A percentile compares a stretch with the other conserved stretches of the same genome.
Conservation (phyloP, 2,888 invertebrate species). For the Aelia acuminata region DNA sequence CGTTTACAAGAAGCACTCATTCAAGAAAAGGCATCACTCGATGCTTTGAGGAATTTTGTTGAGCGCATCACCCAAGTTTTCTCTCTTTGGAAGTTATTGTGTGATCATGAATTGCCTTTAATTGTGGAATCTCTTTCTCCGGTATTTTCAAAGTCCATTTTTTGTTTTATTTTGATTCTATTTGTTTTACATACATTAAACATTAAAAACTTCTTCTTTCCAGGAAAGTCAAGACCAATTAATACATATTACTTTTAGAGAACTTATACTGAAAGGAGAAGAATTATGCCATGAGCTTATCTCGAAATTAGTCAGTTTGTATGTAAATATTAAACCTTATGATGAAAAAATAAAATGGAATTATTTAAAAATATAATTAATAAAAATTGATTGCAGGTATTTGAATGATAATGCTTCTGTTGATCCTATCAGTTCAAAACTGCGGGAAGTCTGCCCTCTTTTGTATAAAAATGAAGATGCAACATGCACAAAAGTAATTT, state of each 20-base stretch:
- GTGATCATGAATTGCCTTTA: slow-evolving; percentile 91
- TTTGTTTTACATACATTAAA: not conserved
- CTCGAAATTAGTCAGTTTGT: slow-evolving; percentile 85
- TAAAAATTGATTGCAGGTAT: slow-evolving; percentile 74
- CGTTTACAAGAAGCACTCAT: slow-evolving; percentile 68
- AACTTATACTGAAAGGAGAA: slow-evolving; percentile 83
- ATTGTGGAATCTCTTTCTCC: slow-evolving; percentile 76
- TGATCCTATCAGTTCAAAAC: slow-evolving; percentile 87
- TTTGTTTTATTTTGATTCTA: not conserved
- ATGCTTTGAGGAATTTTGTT: slow-evolving; percentile 81
- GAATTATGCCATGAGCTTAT: slow-evolving; percentile 84
- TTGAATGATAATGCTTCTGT: slow-evolving; percentile 95
- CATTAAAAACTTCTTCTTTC: slow-evolving; percentile 63
- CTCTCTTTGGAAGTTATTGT: slow-evolving; percentile 92
- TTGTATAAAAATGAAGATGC: slow-evolving; percentile 96
- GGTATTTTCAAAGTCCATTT: slow-evolving; percentile 61
- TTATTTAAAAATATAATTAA: not conserved
- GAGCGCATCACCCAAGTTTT: slow-evolving; percentile 89
- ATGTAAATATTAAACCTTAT: slow-evolving; percentile 63
- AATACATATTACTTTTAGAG: slow-evolving; percentile 76
- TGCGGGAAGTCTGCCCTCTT: slow-evolving; percentile 93
- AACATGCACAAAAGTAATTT: slow-evolving; percentile 88
- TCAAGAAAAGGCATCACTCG: slow-evolving; percentile 83
- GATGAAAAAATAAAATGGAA: not conserved
- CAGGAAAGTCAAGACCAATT: slow-evolving; percentile 75